Evolutionary conservation across 1,140 invertebrate genomes (phyloP).

Genomic region (Drosophila ananassae): DNA sequence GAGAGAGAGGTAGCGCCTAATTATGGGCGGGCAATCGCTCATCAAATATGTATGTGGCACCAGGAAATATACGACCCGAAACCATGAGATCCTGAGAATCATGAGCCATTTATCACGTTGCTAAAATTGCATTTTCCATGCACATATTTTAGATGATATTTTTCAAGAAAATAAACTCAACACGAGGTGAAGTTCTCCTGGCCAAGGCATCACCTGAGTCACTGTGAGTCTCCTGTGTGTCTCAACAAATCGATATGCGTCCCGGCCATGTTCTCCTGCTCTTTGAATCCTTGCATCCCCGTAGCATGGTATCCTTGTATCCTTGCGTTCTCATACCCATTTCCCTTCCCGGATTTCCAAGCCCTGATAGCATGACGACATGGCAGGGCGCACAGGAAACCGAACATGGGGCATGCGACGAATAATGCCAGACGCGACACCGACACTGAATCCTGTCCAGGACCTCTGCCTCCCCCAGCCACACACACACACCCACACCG

Average conservation of each 20-base stretch:
- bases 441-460: slow-evolving; percentile 40
- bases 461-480: slow-evolving; percentile 20
- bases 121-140: slow-evolving; percentile 30
- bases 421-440: slow-evolving; percentile 81
- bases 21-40: slow-evolving; percentile 74
- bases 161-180: slow-evolving; percentile 32
- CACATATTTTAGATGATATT: not conserved
- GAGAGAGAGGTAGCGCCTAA: slow-evolving; percentile 45
- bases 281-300: slow-evolving; percentile 14
- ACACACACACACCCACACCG: slow-evolving; percentile 8
- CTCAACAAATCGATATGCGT: slow-evolving; percentile 67
- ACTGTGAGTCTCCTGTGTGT: not conserved
- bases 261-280: slow-evolving; percentile 10
- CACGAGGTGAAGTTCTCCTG: slow-evolving; percentile 49
- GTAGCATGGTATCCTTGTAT: not conserved
- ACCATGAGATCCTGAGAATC: slow-evolving; percentile 50
- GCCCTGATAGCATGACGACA: slow-evolving; percentile 69
- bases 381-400: slow-evolving; percentile 74
- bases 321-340: slow-evolving; percentile 6
- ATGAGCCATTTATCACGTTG: slow-evolving; percentile 58
- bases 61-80: slow-evolving; percentile 58
- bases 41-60: slow-evolving; percentile 63
- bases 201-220: slow-evolving; percentile 27
- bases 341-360: slow-evolving; percentile 12
- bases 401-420: slow-evolving; percentile 59